Percentiles rank a stretch among this genome's conserved stretches.
These are phyloP conservation scores for Drosophila bifasciata DNA, from an alignment of 1,140 invertebrate species.

Conservation along the genomic window DNA sequence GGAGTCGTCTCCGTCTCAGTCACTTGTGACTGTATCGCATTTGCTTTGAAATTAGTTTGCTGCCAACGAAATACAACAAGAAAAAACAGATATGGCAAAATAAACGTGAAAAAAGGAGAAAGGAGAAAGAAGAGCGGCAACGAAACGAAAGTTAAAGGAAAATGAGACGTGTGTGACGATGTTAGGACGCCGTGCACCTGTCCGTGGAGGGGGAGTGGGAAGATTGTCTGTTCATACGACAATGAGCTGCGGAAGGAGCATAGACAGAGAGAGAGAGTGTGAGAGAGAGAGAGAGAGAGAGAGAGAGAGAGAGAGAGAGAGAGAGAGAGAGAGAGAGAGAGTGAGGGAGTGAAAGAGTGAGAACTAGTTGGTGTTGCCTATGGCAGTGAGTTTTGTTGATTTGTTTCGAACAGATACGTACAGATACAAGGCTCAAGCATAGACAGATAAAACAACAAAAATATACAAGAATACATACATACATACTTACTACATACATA, in stretches of 20 bases:
- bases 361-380: conserved; percentile 42
- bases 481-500: no score
- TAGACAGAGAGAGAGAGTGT: neutral
- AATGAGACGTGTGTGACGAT: conserved; percentile 55
- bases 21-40: conserved; percentile 53
- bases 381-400: conserved; percentile 47
- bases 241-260: neutral
- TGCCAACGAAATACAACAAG: conserved; percentile 11
- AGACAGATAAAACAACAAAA: conserved; percentile 32
- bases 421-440: conserved; percentile 36
- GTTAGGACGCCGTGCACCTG: conserved; percentile 52
- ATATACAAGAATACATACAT: conserved; percentile 30
- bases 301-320: neutral
- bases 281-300: neutral
- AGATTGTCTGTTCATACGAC: neutral
- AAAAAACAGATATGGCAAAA: neutral
- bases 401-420: conserved; percentile 37
- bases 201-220: conserved; percentile 17
- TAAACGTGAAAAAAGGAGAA: neutral
- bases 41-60: conserved; percentile 71
- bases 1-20: conserved; percentile 37
- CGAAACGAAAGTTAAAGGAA: conserved; percentile 19
- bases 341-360: no score
- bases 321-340: neutral
- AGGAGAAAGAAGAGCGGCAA: neutral